Conservation (phyloP, 2,888 invertebrate species). For the Himalopsyche anomala region DNA sequence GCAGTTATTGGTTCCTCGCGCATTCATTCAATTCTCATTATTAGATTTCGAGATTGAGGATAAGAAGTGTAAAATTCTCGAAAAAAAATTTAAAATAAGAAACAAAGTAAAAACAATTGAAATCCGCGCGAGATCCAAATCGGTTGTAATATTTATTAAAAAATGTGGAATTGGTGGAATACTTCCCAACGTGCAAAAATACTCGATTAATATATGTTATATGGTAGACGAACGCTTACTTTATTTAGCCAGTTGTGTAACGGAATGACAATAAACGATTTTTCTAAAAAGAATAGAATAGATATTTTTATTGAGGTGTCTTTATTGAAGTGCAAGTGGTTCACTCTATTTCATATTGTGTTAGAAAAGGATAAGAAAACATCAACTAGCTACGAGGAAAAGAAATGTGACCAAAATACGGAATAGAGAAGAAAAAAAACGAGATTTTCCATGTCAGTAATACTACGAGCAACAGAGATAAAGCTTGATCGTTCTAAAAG, state of each 20-base stretch:
- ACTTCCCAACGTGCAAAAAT: no score
- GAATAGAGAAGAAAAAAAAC: background rate
- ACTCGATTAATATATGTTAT: no score
- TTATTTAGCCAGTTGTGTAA: background rate
- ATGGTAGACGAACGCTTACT: no score
- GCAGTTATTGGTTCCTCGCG: no score
- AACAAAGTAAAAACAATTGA: no score
- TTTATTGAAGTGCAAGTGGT: background rate
- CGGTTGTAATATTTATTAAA: no score
- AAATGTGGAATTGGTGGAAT: no score
- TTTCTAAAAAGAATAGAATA: background rate
- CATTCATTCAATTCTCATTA: no score
- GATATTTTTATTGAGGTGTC: background rate
- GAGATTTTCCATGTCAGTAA: background rate
- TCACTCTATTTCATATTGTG: conserved; percentile 1
- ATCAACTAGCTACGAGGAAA: background rate
- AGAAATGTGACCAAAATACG: conserved; percentile 20
- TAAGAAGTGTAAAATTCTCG: no score
- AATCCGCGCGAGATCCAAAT: no score
- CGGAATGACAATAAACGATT: background rate
- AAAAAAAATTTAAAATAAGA: no score
- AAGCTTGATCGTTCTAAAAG: background rate
- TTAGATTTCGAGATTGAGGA: no score
- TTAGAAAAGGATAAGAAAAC: background rate
- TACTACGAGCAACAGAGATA: background rate